phyloP scores from a whole-genome alignment of 2,797 vertebrate species.

The Acanthis flammea region DNA sequence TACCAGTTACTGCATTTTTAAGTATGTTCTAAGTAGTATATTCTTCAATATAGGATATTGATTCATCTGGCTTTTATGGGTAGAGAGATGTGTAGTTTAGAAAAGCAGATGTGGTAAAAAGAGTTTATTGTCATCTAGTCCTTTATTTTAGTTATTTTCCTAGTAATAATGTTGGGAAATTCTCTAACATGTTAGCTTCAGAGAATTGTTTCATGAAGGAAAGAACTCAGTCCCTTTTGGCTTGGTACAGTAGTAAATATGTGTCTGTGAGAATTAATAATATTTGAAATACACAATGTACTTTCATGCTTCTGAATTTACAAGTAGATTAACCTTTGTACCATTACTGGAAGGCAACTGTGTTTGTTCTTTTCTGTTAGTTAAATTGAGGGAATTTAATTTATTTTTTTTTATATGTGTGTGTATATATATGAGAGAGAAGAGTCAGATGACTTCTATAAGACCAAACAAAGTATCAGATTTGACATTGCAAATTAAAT shows the following conservation, averaged over 20 bases:
- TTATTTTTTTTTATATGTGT: fast-evolving
- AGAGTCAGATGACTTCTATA: background rate
- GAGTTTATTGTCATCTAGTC: background rate
- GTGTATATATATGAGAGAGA: background rate
- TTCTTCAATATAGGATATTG: background rate
- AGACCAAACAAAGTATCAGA: background rate
- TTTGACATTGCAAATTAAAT: background rate
- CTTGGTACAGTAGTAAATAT: background rate
- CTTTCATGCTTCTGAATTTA: conserved; percentile 20
- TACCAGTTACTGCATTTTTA: background rate
- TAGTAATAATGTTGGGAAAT: background rate
- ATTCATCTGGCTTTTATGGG: background rate
- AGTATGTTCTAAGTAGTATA: background rate
- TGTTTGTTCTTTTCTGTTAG: background rate
- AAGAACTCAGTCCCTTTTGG: background rate
- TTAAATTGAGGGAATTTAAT: background rate
- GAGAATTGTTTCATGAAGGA: background rate
- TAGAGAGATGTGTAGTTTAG: background rate
- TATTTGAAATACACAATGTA: background rate
- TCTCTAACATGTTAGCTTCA: background rate
- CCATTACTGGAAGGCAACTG: conserved; percentile 7
- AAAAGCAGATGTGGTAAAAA: background rate
- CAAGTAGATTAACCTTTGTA: conserved; percentile 22
- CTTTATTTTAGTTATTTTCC: background rate
- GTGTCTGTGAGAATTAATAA: conserved; percentile 21